Evolutionary conservation across 2,888 invertebrate genomes (phyloP), one percentile per base, ranked within the genome.

Genomic region (Archips xylosteana): DNA sequence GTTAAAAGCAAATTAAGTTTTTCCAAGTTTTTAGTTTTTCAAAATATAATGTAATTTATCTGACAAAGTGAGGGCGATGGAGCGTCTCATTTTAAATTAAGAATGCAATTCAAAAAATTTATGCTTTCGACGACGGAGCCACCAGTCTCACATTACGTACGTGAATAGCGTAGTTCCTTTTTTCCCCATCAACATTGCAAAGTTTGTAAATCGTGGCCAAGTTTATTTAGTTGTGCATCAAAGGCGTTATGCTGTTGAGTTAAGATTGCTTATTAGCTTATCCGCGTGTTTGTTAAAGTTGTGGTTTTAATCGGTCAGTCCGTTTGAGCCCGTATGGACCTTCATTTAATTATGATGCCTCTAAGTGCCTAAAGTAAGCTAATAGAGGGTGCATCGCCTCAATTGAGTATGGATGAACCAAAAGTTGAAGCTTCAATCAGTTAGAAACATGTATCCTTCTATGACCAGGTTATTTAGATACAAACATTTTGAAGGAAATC

Each of bases 261-360:
- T 54, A 15, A 54, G 51, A 23, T 54, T 32, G n/a, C 8, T 57
- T 12, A 23, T 57, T 57, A 12, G 2, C 10, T n/a, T 5, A 32
- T 23, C 10, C 32, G 23, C 12, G 57, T 12, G 32, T 32, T 23
- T 57, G 57, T 32, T 32, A 12, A 4, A 10, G 32, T 57, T 13
- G 57, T 71, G 70, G 72, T 51, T 71, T 76, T 76, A 78, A 78
- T 78, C 74, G 75, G 73, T 69, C 75, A 69, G 71, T 67, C 57
- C 76, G 71, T 75, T 77, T 69, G 65, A 61, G 76, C 80, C 80
- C 80, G 80, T 79, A 80, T 78, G 76, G 71, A 69, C 74, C 54
- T 70, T 79, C 77, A 77, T 79, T 77, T 80, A 78, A 79, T 78
- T 78, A 65, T n/a, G 10, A 76, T 42, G 74, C 76, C 76, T 76